A percentile compares a stretch with the other conserved stretches of the same genome.
Evolutionary conservation across 2,113 vertebrate genomes (phyloP).

Genomic region (Bubalus kerabau): DNA sequence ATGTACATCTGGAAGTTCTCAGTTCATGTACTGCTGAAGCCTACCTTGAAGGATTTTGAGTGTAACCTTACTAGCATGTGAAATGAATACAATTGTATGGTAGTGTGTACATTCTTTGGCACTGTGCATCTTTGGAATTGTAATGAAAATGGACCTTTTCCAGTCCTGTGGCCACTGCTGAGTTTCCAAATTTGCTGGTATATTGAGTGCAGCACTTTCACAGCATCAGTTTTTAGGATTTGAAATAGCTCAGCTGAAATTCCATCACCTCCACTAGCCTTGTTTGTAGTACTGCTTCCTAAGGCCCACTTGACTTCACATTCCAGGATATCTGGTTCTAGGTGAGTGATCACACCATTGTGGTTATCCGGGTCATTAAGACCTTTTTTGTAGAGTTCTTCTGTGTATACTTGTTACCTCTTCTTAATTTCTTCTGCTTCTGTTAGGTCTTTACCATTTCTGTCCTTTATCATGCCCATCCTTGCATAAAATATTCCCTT

Average conservation of each 20-base stretch:
- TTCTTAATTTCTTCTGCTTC: not conserved
- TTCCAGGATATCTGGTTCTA: not conserved
- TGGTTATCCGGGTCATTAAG: not conserved
- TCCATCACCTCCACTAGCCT: not conserved
- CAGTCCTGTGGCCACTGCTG: not conserved
- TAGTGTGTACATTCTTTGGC: not conserved
- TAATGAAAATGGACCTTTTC: not conserved
- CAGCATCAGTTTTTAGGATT: not conserved
- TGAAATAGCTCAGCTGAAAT: not conserved
- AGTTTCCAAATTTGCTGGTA: not conserved
- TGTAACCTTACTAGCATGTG: not conserved
- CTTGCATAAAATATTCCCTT: not conserved
- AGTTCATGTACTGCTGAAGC: not conserved
- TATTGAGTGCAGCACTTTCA: not conserved
- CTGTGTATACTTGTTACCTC: not conserved
- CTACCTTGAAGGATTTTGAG: not conserved
- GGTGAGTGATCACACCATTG: not conserved
- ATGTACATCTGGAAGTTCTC: not conserved
- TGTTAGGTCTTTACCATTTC: not conserved
- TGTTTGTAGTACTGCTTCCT: not conserved
- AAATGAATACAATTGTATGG: not conserved
- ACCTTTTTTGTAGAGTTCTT: not conserved
- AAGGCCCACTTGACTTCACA: not conserved
- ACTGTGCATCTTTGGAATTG: not conserved
- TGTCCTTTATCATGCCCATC: not conserved